A percentile compares a stretch with the other conserved stretches of the same genome.
phyloP scores from a whole-genome alignment of 2,888 invertebrate genomes.

The Monopis laevigella region DNA sequence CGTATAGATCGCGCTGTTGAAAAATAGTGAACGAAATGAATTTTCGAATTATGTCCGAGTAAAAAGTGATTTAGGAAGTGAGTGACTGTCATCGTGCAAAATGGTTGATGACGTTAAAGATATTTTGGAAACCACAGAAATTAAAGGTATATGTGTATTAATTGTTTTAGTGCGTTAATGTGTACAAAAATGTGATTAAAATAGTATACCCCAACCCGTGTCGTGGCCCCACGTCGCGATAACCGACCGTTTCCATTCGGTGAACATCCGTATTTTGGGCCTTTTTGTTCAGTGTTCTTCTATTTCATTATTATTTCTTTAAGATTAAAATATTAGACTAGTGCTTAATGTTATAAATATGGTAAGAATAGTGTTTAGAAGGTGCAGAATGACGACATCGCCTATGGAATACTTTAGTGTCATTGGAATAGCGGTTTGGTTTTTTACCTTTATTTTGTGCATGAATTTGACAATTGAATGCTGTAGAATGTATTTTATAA shows the following conservation, averaged over 20 bases:
- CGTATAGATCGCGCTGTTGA: slow-evolving; percentile 63
- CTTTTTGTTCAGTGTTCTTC: neutral
- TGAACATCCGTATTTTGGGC: slow-evolving; percentile 39
- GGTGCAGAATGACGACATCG: slow-evolving; percentile 9
- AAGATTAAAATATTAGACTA: neutral
- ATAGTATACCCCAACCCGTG: slow-evolving; percentile 63
- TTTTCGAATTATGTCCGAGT: slow-evolving; percentile 65
- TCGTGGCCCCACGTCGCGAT: slow-evolving; percentile 63
- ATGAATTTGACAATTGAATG: too few relatives aligned
- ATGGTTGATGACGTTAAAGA: slow-evolving; percentile 67
- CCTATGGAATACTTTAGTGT: slow-evolving; percentile 1
- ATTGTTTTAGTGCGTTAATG: neutral
- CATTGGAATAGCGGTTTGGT: slow-evolving; percentile 2
- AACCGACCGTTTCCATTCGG: slow-evolving; percentile 31
- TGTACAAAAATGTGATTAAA: slow-evolving; percentile 25
- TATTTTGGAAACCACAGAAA: slow-evolving; percentile 63
- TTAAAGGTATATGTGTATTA: slow-evolving; percentile 49
- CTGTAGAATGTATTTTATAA: too few relatives aligned
- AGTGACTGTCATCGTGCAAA: slow-evolving; percentile 64
- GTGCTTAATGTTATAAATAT: neutral
- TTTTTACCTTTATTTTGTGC: neutral
- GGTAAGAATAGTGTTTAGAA: slow-evolving; percentile 1
- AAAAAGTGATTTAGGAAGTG: slow-evolving; percentile 55
- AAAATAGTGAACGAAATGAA: slow-evolving; percentile 66
- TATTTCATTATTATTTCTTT: too few relatives aligned